Evolutionary conservation across 2,888 invertebrate genomes (phyloP).

Genomic region (Drosophila multiciliata): DNA sequence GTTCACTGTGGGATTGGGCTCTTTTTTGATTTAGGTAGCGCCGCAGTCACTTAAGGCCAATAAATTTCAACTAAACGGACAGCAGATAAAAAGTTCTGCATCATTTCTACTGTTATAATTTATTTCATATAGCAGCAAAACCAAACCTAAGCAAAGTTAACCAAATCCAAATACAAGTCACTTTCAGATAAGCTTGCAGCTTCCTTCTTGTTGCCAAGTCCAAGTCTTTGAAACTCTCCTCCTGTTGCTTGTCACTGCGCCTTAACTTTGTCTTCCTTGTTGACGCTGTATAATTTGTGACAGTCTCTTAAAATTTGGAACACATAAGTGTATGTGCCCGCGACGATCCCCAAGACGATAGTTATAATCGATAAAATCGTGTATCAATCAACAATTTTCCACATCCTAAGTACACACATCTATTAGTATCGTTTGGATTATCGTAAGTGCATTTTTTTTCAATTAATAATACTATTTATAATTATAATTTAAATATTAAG

Average conservation of each 20-base stretch:
- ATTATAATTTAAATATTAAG: constrained; percentile 2
- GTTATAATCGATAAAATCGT: background rate
- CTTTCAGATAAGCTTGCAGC: constrained; percentile 30
- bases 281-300: constrained; percentile 74
- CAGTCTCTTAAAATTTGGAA: background rate
- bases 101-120: constrained; percentile 79
- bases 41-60: constrained; percentile 50
- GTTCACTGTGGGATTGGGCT: constrained; percentile 5
- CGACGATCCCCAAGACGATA: background rate
- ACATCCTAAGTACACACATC: background rate
- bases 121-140: constrained; percentile 59
- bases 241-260: constrained; percentile 25
- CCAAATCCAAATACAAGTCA: constrained; percentile 13
- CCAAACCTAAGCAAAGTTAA: constrained; percentile 13
- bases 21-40: constrained; percentile 59
- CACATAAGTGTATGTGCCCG: background rate
- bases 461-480: background rate
- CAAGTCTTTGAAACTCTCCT: constrained; percentile 19
- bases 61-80: constrained; percentile 73
- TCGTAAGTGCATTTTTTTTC: too few species aligned
- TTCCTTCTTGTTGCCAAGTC: constrained; percentile 14
- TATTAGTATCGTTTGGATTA: background rate
- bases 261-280: constrained; percentile 44
- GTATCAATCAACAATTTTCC: background rate
- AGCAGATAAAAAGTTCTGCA: constrained; percentile 73